Conservation (phyloP, 1,140 invertebrate species). For the Drosophila bocki region DNA sequence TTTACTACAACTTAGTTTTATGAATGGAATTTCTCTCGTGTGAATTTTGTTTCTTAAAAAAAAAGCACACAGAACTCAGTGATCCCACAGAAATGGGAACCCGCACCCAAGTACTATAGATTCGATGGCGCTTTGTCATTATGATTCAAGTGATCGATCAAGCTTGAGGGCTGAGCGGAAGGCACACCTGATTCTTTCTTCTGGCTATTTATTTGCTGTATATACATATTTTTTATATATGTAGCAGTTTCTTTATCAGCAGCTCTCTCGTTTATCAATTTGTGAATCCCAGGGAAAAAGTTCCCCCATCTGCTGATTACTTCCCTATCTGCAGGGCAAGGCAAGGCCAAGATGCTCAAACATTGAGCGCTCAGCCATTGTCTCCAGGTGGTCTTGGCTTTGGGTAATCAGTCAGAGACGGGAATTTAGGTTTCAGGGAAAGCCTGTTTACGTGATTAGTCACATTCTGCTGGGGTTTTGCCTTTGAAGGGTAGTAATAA, state of each 20-base stretch:
- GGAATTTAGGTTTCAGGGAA: conserved; percentile 13
- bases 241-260: conserved; percentile 35
- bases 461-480: background rate
- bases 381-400: conserved; percentile 28
- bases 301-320: conserved; percentile 32
- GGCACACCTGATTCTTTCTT: conserved; percentile 17
- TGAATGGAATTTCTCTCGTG: conserved; percentile 27
- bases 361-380: conserved; percentile 21
- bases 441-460: conserved; percentile 7
- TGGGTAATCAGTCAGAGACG: background rate
- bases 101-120: conserved; percentile 12
- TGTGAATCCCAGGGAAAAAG: conserved; percentile 31
- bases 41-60: conserved; percentile 7
- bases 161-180: background rate
- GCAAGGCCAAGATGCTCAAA: conserved; percentile 40
- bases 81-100: conserved; percentile 9
- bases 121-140: conserved; percentile 8
- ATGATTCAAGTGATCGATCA: conserved; percentile 35
- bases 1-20: conserved; percentile 37
- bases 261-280: conserved; percentile 22
- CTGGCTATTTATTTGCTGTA: conserved; percentile 6
- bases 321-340: conserved; percentile 17
- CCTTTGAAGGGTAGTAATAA: background rate
- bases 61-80: conserved; percentile 13
- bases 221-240: background rate